A percentile compares a stretch with the other conserved stretches of the same genome.
Conservation (phyloP, 2,113 vertebrate species). For the Turnix velox region DNA sequence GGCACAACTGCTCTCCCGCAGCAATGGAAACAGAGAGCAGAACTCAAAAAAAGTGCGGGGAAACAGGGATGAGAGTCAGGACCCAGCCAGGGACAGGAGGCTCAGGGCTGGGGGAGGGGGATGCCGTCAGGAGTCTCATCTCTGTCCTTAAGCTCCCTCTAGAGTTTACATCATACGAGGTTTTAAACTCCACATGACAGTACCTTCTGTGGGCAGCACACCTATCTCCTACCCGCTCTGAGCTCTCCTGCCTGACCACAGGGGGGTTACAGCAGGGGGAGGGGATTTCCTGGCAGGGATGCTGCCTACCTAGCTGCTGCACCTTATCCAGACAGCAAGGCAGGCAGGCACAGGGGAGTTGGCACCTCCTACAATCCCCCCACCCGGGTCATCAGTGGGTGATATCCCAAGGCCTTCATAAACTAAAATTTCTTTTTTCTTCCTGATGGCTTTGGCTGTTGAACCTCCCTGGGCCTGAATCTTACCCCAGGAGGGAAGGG, state of each 20-base stretch:
- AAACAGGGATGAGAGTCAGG: neutral
- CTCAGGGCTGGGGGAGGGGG: neutral
- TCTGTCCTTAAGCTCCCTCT: slow-evolving; percentile 62
- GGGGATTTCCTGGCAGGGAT: neutral
- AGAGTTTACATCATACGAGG: slow-evolving; percentile 29
- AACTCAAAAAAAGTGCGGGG: neutral
- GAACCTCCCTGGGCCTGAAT: neutral
- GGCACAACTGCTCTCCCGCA: neutral
- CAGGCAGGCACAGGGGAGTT: too few species aligned
- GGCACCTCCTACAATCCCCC: neutral
- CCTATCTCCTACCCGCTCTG: neutral
- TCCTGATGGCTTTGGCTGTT: neutral
- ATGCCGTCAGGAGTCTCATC: neutral
- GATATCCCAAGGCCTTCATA: neutral
- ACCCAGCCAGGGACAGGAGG: neutral
- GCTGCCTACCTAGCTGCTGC: neutral
- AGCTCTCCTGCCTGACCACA: neutral
- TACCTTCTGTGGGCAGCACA: neutral
- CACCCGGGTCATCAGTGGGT: neutral
- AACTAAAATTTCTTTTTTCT: neutral
- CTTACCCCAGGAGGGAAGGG: neutral
- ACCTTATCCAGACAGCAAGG: neutral
- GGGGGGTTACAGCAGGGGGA: neutral
- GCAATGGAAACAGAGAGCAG: neutral
- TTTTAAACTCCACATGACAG: neutral